phyloP scores from a whole-genome alignment of 53 echinoderm and acorn worm species.

The Holothuria leucospilota region DNA sequence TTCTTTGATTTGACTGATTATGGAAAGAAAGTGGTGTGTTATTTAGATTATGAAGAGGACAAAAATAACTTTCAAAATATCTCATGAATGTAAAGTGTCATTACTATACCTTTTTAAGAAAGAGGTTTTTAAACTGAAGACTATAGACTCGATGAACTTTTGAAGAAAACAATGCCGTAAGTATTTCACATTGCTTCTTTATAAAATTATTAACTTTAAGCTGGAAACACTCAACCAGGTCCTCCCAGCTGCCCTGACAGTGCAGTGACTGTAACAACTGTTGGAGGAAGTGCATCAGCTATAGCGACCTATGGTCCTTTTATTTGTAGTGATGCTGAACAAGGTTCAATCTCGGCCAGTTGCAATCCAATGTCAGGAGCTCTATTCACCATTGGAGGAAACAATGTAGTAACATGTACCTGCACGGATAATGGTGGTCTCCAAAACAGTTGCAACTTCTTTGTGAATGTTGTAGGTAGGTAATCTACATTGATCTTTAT shows the following conservation, averaged over 20 bases:
- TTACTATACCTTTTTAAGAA: too few species aligned
- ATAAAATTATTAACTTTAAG: too few species aligned
- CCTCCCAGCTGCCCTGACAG: not conserved
- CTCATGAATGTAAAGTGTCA: too few species aligned
- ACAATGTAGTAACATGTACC: not conserved
- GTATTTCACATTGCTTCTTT: too few species aligned
- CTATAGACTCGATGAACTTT: too few species aligned
- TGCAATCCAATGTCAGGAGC: not conserved
- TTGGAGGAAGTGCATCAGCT: not conserved
- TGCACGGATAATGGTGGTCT: slow-evolving; percentile 3
- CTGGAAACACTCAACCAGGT: too few species aligned
- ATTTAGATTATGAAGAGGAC: too few species aligned
- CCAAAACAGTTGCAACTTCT: not conserved
- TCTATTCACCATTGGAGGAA: not conserved
- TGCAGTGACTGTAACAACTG: not conserved
- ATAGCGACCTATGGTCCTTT: not conserved
- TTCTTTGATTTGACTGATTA: too few species aligned
- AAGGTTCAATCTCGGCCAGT: not conserved
- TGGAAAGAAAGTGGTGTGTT: too few species aligned
- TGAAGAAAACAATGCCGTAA: too few species aligned
- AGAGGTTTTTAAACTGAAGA: too few species aligned
- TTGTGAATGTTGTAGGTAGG: slow-evolving; percentile 4
- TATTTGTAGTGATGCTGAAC: not conserved
- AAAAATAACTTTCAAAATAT: too few species aligned
- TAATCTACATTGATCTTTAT: not conserved